A percentile compares a stretch with the other conserved stretches of the same genome.
phyloP scores from a whole-genome alignment of 1,140 invertebrate genomes.

The Aphelinus certus region DNA sequence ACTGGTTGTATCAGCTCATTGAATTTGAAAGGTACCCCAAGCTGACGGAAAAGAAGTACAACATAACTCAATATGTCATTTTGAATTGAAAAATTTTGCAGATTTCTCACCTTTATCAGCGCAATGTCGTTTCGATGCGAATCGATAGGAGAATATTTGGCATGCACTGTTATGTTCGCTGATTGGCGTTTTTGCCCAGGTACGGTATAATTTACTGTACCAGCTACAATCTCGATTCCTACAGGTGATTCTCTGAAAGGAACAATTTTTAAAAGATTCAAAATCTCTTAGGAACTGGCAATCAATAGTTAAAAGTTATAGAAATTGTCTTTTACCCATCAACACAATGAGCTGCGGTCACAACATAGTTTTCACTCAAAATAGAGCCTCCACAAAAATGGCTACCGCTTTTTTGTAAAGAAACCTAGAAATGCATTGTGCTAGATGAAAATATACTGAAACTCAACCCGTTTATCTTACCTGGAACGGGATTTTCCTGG shows the following conservation, averaged over 20 bases:
- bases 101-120: constrained; percentile 2
- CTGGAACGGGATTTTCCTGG: constrained; percentile 16
- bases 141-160: neutral
- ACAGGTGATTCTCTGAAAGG: neutral
- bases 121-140: constrained; percentile 6
- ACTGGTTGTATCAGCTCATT: neutral
- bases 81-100: too few relatives aligned
- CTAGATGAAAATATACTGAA: too few relatives aligned
- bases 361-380: constrained; percentile 21
- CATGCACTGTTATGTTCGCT: neutral
- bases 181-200: neutral
- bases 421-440: constrained; percentile 1
- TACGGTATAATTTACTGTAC: neutral
- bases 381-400: constrained; percentile 29
- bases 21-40: neutral
- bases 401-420: neutral
- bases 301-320: too few relatives aligned
- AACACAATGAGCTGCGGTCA: constrained; percentile 29
- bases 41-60: neutral
- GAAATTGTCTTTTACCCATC: neutral
- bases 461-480: neutral
- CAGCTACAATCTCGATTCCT: neutral
- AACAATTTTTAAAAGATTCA: too few relatives aligned
- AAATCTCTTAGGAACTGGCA: too few relatives aligned
- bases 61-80: too few relatives aligned